Percentiles rank a stretch among this genome's conserved stretches.
phyloP scores from a whole-genome alignment of 2,113 vertebrate genomes.

The Macrotus californicus region DNA sequence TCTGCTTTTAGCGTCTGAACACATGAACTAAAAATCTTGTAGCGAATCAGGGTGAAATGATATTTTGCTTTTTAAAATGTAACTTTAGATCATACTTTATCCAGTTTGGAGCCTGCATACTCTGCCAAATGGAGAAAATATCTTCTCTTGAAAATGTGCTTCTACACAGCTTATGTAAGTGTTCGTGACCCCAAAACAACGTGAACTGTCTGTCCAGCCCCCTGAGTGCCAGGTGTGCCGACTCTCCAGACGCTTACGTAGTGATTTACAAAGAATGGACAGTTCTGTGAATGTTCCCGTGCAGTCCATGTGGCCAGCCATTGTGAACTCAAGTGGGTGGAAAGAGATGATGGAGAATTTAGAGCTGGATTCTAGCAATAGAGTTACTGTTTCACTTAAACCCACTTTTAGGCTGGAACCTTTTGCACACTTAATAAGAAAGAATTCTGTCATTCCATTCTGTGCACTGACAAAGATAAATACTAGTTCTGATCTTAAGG shows the following conservation, averaged over 20 bases:
- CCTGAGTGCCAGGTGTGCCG: neutral
- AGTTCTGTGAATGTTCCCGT: neutral
- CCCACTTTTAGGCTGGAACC: neutral
- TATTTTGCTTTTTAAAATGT: slow-evolving; percentile 72
- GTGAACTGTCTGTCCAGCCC: neutral
- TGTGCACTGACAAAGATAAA: neutral
- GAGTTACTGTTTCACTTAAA: neutral
- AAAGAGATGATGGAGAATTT: neutral
- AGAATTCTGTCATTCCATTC: neutral
- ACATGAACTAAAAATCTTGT: slow-evolving; percentile 45
- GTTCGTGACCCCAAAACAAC: neutral
- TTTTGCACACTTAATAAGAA: neutral
- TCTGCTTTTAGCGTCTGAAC: slow-evolving; percentile 49
- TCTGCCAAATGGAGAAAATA: slow-evolving; percentile 98
- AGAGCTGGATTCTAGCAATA: neutral
- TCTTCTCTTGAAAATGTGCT: slow-evolving; percentile 93
- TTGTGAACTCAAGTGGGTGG: neutral
- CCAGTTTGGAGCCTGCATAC: slow-evolving; percentile 92
- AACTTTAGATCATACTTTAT: slow-evolving; percentile 91
- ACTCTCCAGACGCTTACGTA: neutral
- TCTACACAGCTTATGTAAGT: slow-evolving; percentile 98
- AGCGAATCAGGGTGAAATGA: slow-evolving; percentile 68
- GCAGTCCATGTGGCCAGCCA: neutral
- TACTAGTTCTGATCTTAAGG: neutral
- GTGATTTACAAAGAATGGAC: neutral